A percentile compares a stretch with the other conserved stretches of the same genome.
Conservation (phyloP, 1,140 invertebrate species). For the Pseudoatta argentina region DNA sequence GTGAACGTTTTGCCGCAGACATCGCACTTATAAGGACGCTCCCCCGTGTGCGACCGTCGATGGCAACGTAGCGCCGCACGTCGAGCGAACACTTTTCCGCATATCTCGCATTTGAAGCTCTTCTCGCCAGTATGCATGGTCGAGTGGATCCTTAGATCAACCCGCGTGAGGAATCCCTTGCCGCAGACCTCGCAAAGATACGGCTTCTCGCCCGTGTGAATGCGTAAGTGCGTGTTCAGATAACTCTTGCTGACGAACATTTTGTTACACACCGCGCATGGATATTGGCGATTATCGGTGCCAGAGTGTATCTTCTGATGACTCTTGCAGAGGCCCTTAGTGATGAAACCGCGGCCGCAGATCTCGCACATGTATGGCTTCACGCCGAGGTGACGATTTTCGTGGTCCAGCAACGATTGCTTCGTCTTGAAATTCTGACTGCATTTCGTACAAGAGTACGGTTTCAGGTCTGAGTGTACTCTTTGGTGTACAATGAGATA, state of each 20-base stretch:
- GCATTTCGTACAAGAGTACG: constrained; percentile 88
- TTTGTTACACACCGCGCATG: constrained; percentile 89
- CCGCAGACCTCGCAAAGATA: constrained; percentile 90
- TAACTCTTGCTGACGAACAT: constrained; percentile 92
- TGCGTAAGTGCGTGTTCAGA: constrained; percentile 93
- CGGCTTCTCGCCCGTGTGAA: constrained; percentile 95
- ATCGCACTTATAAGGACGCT: constrained; percentile 89
- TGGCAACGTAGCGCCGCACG: constrained; percentile 90
- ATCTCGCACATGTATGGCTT: constrained; percentile 93
- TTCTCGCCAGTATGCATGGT: constrained; percentile 91
- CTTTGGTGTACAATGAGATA: constrained; percentile 91
- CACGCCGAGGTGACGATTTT: constrained; percentile 93
- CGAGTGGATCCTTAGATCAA: constrained; percentile 88
- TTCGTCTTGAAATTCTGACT: constrained; percentile 91
- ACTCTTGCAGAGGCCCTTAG: constrained; percentile 91
- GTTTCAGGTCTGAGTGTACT: constrained; percentile 89
- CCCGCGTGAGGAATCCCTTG: constrained; percentile 89
- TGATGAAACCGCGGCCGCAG: constrained; percentile 93
- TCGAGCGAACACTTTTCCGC: constrained; percentile 90
- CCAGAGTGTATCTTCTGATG: constrained; percentile 91
- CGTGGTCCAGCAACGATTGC: constrained; percentile 92
- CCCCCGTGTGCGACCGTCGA: constrained; percentile 90
- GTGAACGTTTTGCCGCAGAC: constrained; percentile 89
- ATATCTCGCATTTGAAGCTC: constrained; percentile 90
- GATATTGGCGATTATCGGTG: constrained; percentile 89